Percentiles rank a stretch among this genome's conserved stretches.
phyloP scores from a whole-genome alignment of 1,140 invertebrate genomes.

The Cotesia typhae region DNA sequence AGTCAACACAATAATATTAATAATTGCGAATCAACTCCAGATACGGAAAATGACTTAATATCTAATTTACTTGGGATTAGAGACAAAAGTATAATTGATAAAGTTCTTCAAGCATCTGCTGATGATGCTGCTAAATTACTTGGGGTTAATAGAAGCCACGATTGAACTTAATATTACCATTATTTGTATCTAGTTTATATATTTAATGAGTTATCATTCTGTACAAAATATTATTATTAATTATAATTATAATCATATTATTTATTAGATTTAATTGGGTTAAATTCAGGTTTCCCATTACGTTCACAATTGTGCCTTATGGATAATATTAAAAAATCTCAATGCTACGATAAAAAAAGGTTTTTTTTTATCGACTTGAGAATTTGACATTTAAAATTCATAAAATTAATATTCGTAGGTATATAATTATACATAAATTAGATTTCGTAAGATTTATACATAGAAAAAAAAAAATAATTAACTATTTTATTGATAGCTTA shows the following conservation, averaged over 20 bases:
- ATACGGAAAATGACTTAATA: conserved; percentile 77
- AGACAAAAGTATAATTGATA: conserved; percentile 86
- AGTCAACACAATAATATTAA: conserved; percentile 64
- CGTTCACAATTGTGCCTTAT: conserved; percentile 56
- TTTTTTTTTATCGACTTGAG: conserved; percentile 24
- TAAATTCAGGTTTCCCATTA: conserved; percentile 34
- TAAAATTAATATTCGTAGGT: no score
- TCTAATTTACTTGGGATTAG: conserved; percentile 88
- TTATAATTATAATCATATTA: conserved; percentile 7
- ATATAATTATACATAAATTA: no score
- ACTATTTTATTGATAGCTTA: no score
- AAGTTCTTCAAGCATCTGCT: conserved; percentile 80
- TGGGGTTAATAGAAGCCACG: conserved; percentile 73
- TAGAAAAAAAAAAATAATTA: no score
- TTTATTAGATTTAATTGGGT: conserved; percentile 19
- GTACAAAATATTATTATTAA: background rate
- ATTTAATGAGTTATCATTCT: background rate
- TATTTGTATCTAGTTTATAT: background rate
- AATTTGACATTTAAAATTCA: conserved; percentile 30
- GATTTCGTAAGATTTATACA: no score
- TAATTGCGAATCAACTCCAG: conserved; percentile 48
- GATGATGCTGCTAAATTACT: conserved; percentile 89
- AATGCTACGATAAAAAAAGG: conserved; percentile 11
- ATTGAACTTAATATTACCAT: conserved; percentile 43
- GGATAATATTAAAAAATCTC: conserved; percentile 37